A percentile compares a stretch with the other conserved stretches of the same genome.
Evolutionary conservation across 2,888 invertebrate species (phyloP).

Genomic region (Mimachlamys varia): DNA sequence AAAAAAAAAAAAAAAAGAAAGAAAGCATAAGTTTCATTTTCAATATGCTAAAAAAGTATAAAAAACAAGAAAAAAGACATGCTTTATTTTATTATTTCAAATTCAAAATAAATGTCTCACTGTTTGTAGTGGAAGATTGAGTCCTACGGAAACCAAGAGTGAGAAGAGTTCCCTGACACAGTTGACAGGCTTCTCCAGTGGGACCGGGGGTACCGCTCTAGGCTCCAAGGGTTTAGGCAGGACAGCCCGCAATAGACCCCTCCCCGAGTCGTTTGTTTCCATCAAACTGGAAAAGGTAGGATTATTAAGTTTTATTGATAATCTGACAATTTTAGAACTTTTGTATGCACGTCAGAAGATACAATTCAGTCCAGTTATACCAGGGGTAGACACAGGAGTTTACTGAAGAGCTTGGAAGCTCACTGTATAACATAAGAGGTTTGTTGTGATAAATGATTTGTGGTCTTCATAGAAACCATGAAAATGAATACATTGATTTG

Average conservation of each 20-base stretch:
- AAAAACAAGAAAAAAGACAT: not conserved
- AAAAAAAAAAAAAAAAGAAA: not conserved
- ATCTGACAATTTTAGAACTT: not conserved
- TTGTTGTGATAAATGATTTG: no score
- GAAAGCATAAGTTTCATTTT: no score
- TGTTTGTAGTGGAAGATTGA: slow-evolving; percentile 70
- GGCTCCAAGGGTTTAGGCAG: slow-evolving; percentile 63
- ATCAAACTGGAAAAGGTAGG: slow-evolving; percentile 80
- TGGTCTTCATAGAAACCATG: no score
- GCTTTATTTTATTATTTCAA: not conserved
- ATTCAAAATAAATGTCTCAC: not conserved
- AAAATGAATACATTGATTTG: no score
- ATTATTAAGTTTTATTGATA: not conserved
- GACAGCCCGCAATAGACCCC: slow-evolving; percentile 57
- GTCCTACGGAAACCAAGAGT: slow-evolving; percentile 78
- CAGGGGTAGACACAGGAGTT: no score
- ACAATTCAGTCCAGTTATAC: not conserved
- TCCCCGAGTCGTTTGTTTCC: slow-evolving; percentile 79
- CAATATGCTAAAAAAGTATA: no score
- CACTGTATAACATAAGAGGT: no score
- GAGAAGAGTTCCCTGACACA: slow-evolving; percentile 77
- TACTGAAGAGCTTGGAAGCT: no score
- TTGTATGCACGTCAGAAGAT: not conserved
- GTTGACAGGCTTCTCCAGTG: slow-evolving; percentile 72
- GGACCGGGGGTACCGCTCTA: slow-evolving; percentile 66